Conservation (phyloP, 2,888 invertebrate genomes). For the Trisateles emortualis region DNA sequence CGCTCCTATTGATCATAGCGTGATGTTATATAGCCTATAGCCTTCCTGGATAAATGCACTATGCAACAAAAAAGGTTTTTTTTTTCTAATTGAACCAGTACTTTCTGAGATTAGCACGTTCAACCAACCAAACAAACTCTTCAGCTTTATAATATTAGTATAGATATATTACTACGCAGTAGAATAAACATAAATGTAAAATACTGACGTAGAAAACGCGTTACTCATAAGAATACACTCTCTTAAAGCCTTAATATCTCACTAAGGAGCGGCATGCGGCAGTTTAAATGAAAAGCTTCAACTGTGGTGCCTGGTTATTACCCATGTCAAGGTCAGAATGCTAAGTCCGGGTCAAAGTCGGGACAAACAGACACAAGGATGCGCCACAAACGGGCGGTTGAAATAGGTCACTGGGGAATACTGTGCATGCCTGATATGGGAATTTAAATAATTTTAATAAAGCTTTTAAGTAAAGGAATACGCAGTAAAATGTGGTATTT, state of each 20-base stretch:
- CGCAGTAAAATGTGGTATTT: neutral
- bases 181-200: too few species aligned
- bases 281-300: constrained; percentile 20
- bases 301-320: neutral
- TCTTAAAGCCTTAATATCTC: neutral
- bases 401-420: constrained; percentile 38
- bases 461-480: neutral
- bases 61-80: too few species aligned
- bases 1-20: too few species aligned
- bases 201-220: neutral
- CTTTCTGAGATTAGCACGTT: too few species aligned
- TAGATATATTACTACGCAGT: too few species aligned
- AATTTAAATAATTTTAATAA: constrained; percentile 9
- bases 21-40: too few species aligned
- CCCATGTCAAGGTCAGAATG: constrained; percentile 38
- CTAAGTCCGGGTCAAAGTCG: constrained; percentile 46
- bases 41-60: too few species aligned
- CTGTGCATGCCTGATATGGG: constrained; percentile 4
- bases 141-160: too few species aligned
- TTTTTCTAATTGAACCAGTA: too few species aligned
- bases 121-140: too few species aligned
- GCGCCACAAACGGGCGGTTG: constrained; percentile 21
- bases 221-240: neutral
- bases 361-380: constrained; percentile 45
- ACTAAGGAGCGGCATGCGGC: neutral